Base-by-base conservation (phyloP, 2,113 vertebrate species). In the Phasianus colchicus region DNA sequence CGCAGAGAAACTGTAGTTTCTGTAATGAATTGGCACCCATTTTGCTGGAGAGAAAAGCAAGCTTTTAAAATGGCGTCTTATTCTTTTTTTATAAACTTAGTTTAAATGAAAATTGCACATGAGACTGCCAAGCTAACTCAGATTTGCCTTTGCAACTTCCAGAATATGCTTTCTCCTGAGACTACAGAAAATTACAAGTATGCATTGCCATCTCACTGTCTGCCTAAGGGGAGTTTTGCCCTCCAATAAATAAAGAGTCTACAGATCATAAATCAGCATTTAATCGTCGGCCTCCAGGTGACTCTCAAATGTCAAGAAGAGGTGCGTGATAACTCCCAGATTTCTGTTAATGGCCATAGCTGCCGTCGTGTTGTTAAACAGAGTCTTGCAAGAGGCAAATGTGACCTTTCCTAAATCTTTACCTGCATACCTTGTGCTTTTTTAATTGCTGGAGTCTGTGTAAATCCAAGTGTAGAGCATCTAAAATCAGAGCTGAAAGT, bases 301-400 rank as follows among this genome's bases (percentile, higher is more conserved):
- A 96, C 86, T 96, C 79, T 94, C 72, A 96, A 96, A 96, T 97
- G 93, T 95, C 94, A 96, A 73, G 82, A 82, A 91, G 85, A 96
- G 82, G 91, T 93, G 83, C 45, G 22, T 67, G 76, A 83, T 85
- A 81, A 89, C 71, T 92, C 67, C 67, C 74, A 80, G 87, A 88
- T 93, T 95, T 95, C 79, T 94, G 80, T 86, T 88, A 89, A 64
- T 91, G 67, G 58, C 83, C 60, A 36, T 78, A 80, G 74, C 57
- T 94, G 86, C 73, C 76, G 71, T 94, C 18, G 2, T 64, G 47
- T 84, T 90, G 65, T 47, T 79, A 93, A 71, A 45, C 32, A 65
- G 61, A 65, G 61, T 88, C 85, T 79, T 67, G 42, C 45, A 73
- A 82, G 75, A 94, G 83, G 58, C 78, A 90, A 84, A 92, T 90